A percentile compares a stretch with the other conserved stretches of the same genome.
Conservation (phyloP, 2,113 vertebrate genomes). For the Acanthisitta chloris region DNA sequence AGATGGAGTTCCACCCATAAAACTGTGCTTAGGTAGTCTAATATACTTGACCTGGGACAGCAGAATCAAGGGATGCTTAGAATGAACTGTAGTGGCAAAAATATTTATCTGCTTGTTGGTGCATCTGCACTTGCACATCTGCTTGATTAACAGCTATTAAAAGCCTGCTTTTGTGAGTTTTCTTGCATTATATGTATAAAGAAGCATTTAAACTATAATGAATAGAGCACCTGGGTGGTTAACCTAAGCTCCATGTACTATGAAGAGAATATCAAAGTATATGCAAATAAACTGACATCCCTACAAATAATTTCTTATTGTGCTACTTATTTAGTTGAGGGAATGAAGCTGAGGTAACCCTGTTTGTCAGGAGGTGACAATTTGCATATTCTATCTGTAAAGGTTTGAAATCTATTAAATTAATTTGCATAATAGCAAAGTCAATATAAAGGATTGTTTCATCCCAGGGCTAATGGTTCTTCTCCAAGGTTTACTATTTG, state of each 20-base stretch:
- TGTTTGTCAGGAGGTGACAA: neutral
- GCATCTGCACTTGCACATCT: neutral
- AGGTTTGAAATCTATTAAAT: neutral
- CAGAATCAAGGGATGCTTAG: neutral
- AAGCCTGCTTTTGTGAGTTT: neutral
- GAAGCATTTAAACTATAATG: neutral
- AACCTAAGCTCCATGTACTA: neutral
- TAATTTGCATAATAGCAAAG: neutral
- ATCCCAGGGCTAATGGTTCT: neutral
- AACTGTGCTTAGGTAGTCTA: neutral
- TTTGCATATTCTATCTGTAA: neutral
- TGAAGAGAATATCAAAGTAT: neutral
- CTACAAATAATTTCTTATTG: neutral
- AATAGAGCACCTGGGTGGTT: neutral
- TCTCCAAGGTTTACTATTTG: neutral
- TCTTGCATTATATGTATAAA: neutral
- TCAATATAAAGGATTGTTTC: neutral
- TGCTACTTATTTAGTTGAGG: neutral
- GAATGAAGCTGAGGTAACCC: neutral
- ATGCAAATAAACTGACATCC: neutral
- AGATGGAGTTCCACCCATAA: neutral
- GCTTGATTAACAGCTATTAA: neutral
- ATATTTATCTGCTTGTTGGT: neutral
- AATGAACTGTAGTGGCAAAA: neutral
- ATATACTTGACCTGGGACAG: neutral